A percentile compares a stretch with the other conserved stretches of the same genome.
Conservation (phyloP, 2,888 invertebrate genomes). For the Lithophane leautieri region DNA sequence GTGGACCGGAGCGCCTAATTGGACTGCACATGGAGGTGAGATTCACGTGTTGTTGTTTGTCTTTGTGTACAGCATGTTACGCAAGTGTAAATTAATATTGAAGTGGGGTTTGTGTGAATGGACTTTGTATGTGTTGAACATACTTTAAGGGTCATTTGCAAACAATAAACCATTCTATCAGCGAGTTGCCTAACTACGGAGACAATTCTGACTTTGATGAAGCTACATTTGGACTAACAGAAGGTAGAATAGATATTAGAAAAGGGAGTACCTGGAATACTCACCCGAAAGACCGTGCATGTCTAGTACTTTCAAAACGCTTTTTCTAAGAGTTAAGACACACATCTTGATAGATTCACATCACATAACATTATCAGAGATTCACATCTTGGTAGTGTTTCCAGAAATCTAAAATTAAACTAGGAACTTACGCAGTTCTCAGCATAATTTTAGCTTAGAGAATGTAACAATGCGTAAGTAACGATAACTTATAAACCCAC, state of each 20-base stretch:
- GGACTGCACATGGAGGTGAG: conserved; percentile 61
- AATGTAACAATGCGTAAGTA: conserved; percentile 27
- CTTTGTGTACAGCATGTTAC: conserved; percentile 47
- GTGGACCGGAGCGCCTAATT: conserved; percentile 65
- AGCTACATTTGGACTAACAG: background rate
- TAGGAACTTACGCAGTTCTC: background rate
- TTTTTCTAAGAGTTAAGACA: background rate
- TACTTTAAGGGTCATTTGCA: background rate
- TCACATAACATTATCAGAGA: too few relatives aligned
- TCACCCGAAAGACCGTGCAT: background rate
- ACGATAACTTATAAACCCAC: conserved; percentile 28
- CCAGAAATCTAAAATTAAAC: conserved; percentile 1
- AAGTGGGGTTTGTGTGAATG: background rate
- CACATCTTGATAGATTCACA: too few relatives aligned
- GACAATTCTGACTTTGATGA: background rate
- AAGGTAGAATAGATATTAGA: background rate
- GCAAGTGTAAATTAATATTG: conserved; percentile 53
- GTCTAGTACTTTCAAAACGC: background rate
- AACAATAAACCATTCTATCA: background rate
- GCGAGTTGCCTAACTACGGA: background rate
- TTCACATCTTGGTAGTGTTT: background rate
- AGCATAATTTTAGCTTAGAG: background rate
- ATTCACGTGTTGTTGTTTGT: conserved; percentile 49
- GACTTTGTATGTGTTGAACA: conserved; percentile 15
- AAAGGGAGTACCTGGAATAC: background rate